Conservation (phyloP, 2,113 vertebrate genomes). For the Chloroceryle aenea region DNA sequence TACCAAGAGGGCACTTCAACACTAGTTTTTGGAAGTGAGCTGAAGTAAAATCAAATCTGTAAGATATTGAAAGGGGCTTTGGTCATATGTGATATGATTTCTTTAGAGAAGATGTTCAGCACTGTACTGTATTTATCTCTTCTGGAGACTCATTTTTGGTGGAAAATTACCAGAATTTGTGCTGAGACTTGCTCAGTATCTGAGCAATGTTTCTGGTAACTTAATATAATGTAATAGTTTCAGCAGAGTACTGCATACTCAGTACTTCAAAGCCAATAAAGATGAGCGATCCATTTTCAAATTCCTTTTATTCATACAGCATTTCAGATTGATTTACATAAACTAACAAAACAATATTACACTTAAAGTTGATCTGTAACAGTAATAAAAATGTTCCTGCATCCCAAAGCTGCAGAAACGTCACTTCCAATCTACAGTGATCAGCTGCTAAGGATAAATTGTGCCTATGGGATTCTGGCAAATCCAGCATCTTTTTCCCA, state of each 20-base stretch:
- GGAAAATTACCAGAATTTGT: constrained; percentile 37
- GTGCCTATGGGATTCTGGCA: constrained; percentile 40
- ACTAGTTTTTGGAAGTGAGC: neutral
- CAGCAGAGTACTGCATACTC: neutral
- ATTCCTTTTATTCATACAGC: constrained; percentile 30
- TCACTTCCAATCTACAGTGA: constrained; percentile 49
- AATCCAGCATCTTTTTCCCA: neutral
- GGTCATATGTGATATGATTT: neutral
- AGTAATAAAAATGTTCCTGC: constrained; percentile 46
- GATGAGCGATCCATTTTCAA: neutral
- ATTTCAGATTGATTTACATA: constrained; percentile 53
- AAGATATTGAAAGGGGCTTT: neutral
- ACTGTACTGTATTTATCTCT: neutral
- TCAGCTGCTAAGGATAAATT: constrained; percentile 29
- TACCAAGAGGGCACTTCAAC: neutral
- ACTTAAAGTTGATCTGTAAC: constrained; percentile 50
- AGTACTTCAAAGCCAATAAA: constrained; percentile 39
- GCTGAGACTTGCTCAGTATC: neutral
- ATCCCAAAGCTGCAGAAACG: constrained; percentile 24
- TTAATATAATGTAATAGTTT: neutral
- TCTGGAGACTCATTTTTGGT: constrained; percentile 2
- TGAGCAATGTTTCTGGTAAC: neutral
- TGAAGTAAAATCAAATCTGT: constrained; percentile 4
- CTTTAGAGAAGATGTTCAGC: neutral
- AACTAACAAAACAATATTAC: constrained; percentile 57